Base-by-base conservation (phyloP, 2,888 invertebrate genomes). In the Boloria euphrosyne region DNA sequence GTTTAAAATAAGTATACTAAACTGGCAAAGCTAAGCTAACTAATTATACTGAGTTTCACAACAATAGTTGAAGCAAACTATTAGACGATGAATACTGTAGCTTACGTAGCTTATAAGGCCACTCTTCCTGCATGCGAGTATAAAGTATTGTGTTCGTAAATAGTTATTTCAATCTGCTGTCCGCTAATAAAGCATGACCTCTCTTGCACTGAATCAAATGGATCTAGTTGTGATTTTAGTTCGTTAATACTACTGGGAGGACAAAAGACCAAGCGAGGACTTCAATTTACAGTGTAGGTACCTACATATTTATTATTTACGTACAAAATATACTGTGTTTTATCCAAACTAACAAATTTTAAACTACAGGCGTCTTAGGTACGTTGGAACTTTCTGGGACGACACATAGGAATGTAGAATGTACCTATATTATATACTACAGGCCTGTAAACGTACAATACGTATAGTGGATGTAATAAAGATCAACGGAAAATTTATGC, bases 111-210 rank as follows among this genome's bases (percentile, higher is more conserved):
- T 44, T 18, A 53, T 18, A n/a, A 13, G 22, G 54, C 54, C 13
- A 14, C 31, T 61, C 46, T 50, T 50, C 62, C 16, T 52, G 51
- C 31, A 38, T 38, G 31, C 52, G 53, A 46, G 18, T 3, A 60
- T 62, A 22, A 22, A 22, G 22, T 22, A 22, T 22, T 22, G 22
- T 22, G 3, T 22, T 22, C 62, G 51, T 38, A 62, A 51, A 57
- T 47, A 47, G 66, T 53, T 62, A 62, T 58, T 62, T 62, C 62
- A 62, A 66, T 66, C 58, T 53, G 62, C 62, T 43, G 49, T 66
- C 43, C 50, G 17, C 44, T 61, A 66, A 66, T 58, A 58, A 51
- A 58, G 58, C 55, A 57, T 62, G 38, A 66, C 50, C 44, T 60
- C 53, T 49, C 46, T 62, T 18, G 59, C 38, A 31, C 55, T 65